Evolutionary conservation across 2,888 invertebrate species (phyloP).

Genomic region (Ferrisia virgata): DNA sequence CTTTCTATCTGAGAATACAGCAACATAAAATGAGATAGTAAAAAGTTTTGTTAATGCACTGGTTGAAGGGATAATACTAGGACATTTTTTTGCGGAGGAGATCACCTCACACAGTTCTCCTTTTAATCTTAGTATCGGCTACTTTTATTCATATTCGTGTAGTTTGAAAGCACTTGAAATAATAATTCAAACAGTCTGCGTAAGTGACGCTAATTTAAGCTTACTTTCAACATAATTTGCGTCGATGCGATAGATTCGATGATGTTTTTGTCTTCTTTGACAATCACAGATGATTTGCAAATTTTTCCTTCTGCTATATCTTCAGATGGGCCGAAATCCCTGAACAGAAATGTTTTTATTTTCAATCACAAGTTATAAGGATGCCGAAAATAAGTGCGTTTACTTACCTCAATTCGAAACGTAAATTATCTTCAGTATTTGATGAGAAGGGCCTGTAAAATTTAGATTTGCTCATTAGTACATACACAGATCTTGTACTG

Average conservation of each 20-base stretch:
- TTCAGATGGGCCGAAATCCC: constrained; percentile 91
- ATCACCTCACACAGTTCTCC: no score
- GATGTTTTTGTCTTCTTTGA: constrained; percentile 70
- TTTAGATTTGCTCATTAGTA: background rate
- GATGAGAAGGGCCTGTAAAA: constrained; percentile 34
- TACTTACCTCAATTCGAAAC: constrained; percentile 34
- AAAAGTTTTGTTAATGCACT: no score
- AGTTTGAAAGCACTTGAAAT: no score
- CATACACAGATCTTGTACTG: background rate
- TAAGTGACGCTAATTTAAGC: background rate
- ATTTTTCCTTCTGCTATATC: constrained; percentile 77
- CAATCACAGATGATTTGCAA: constrained; percentile 88
- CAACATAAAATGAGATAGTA: no score
- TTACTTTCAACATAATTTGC: constrained; percentile 79
- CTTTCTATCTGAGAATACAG: no score
- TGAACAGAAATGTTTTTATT: constrained; percentile 60
- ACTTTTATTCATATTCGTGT: no score
- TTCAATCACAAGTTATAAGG: no score
- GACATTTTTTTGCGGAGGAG: no score
- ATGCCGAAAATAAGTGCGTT: no score
- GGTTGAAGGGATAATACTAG: no score
- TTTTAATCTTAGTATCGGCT: no score
- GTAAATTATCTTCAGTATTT: constrained; percentile 22
- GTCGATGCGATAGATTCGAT: constrained; percentile 93
- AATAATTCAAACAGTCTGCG: background rate